Evolutionary conservation across 2,797 vertebrate species (phyloP).

Genomic region (Galaxias olidus): DNA sequence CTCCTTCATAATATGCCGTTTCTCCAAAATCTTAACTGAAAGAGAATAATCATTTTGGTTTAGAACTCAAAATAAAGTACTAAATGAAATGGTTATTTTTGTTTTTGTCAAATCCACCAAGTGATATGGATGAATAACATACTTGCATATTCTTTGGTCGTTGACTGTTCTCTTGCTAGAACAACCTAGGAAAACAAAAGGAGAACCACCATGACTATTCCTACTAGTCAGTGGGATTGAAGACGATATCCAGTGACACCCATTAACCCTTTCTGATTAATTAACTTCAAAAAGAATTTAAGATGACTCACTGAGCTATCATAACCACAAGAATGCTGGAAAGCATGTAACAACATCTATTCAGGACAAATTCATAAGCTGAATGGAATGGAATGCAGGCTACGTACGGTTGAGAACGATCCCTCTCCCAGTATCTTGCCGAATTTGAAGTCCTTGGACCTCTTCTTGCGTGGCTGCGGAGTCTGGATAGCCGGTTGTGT

Average conservation of each 20-base stretch:
- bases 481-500: constrained; percentile 75
- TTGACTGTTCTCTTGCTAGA: constrained; percentile 92
- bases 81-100: too few relatives aligned
- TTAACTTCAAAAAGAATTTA: constrained; percentile 42
- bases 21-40: constrained; percentile 98
- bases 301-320: constrained; percentile 55
- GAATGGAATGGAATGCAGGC: constrained; percentile 51
- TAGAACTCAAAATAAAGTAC: too few relatives aligned
- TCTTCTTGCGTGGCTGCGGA: constrained; percentile 92
- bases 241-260: constrained; percentile 12
- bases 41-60: too few relatives aligned
- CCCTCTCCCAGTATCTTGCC: constrained; percentile 98
- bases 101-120: constrained; percentile 17
- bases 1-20: constrained; percentile 98
- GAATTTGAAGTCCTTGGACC: constrained; percentile 96
- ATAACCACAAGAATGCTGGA: constrained; percentile 66
- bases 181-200: constrained; percentile 82
- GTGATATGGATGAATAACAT: constrained; percentile 31
- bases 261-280: constrained; percentile 32
- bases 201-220: too few relatives aligned
- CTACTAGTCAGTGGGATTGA: too few relatives aligned
- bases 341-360: constrained; percentile 65
- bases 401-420: constrained; percentile 95
- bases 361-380: constrained; percentile 42
- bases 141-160: constrained; percentile 98